Conservation (phyloP, 1,140 invertebrate genomes). For the Drosophila persimilis region DNA sequence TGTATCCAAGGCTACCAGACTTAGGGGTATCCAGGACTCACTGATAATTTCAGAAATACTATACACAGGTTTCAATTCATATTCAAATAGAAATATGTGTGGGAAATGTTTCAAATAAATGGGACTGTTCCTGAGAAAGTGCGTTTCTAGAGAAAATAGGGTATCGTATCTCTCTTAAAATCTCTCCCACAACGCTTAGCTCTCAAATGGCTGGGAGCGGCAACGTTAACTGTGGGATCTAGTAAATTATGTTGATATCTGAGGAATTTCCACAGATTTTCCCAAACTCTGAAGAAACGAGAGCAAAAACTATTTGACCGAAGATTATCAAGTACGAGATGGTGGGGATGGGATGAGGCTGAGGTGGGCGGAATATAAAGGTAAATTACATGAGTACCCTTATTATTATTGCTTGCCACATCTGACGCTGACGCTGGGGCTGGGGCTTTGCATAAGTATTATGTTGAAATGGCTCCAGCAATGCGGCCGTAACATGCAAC, state of each 20-base stretch:
- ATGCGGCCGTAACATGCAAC: slow-evolving; percentile 68
- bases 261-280: slow-evolving; percentile 57
- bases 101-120: no score
- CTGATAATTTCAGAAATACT: no score
- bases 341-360: slow-evolving; percentile 2
- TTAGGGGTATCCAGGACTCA: no score
- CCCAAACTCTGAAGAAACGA: slow-evolving; percentile 46
- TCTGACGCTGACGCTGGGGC: slow-evolving; percentile 46
- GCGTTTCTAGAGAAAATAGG: neutral
- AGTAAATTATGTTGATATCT: slow-evolving; percentile 35
- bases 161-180: neutral
- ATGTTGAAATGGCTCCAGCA: slow-evolving; percentile 44
- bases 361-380: slow-evolving; percentile 18
- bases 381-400: slow-evolving; percentile 39
- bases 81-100: neutral
- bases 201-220: slow-evolving; percentile 17
- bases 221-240: slow-evolving; percentile 60
- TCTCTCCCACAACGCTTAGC: slow-evolving; percentile 32
- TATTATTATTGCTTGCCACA: slow-evolving; percentile 61
- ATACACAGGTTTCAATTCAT: no score
- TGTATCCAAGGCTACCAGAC: neutral
- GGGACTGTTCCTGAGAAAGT: neutral
- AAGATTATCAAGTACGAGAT: slow-evolving; percentile 21
- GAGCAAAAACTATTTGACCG: slow-evolving; percentile 53
- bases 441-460: slow-evolving; percentile 48